Evolutionary conservation across 2,113 vertebrate genomes (phyloP).

Genomic region (Cyanoliseus patagonus): DNA sequence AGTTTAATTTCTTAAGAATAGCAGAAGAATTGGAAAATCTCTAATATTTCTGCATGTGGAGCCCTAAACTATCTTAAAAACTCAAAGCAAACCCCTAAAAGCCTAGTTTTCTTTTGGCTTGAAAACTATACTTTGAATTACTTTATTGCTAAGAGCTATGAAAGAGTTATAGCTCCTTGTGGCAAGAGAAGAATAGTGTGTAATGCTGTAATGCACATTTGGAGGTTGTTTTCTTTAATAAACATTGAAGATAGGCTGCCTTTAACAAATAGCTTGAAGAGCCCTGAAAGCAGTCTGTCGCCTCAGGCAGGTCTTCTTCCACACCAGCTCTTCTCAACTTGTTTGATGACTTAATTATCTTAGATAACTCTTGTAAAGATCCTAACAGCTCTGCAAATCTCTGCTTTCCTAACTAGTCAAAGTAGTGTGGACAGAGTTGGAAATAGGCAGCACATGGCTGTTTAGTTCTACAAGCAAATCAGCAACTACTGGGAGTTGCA

Average conservation of each 20-base stretch:
- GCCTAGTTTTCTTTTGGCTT: neutral
- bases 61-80: neutral
- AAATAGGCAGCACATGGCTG: neutral
- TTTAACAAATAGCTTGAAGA: neutral
- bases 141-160: neutral
- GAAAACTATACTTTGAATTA: neutral
- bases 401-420: neutral
- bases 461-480: neutral
- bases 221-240: neutral
- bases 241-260: neutral
- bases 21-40: neutral
- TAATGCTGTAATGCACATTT: neutral
- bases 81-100: neutral
- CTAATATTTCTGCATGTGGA: neutral
- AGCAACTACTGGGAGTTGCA: neutral
- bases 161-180: neutral
- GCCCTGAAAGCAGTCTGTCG: neutral
- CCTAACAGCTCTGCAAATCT: neutral
- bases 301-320: neutral
- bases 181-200: neutral
- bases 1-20: neutral
- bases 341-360: neutral
- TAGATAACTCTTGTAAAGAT: neutral
- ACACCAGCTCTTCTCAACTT: neutral
- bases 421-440: neutral